Conservation (phyloP, 37 sponge, comb jelly and placozoan genomes). For the Chondrilla cf. caribensis region DNA sequence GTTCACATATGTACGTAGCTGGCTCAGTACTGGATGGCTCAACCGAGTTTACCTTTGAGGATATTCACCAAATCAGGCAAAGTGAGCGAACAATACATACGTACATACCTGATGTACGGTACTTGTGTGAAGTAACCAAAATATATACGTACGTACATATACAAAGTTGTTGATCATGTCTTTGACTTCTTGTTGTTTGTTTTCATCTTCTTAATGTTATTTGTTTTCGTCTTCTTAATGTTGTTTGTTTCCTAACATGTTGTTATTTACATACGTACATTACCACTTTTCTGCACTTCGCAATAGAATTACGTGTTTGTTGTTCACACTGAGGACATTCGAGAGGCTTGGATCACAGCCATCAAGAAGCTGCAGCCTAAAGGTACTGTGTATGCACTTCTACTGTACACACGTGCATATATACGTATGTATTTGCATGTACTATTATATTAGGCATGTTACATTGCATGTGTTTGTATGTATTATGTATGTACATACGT, state of each 20-base stretch:
- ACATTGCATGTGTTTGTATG: too few species aligned
- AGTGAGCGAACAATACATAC: constrained; percentile 18
- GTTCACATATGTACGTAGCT: neutral
- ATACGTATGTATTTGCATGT: too few species aligned
- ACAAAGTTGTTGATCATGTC: neutral
- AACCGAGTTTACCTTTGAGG: constrained; percentile 73
- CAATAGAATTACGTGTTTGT: constrained; percentile 65
- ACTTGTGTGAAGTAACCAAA: neutral
- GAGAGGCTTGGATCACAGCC: constrained; percentile 62
- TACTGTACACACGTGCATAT: too few species aligned
- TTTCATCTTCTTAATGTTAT: too few species aligned
- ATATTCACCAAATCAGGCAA: constrained; percentile 57
- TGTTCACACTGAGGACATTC: constrained; percentile 71
- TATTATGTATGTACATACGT: too few species aligned
- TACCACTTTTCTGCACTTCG: neutral
- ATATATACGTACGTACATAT: neutral
- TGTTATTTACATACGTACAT: too few species aligned
- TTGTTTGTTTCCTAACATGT: too few species aligned
- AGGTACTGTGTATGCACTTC: constrained; percentile 27
- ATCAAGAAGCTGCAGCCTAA: constrained; percentile 80
- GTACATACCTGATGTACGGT: neutral
- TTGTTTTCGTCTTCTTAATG: too few species aligned
- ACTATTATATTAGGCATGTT: too few species aligned
- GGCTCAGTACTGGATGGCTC: constrained; percentile 60
- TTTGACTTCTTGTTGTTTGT: too few species aligned